Base-by-base conservation (phyloP, 2,797 vertebrate genomes). In the Liparis tanakae region DNA sequence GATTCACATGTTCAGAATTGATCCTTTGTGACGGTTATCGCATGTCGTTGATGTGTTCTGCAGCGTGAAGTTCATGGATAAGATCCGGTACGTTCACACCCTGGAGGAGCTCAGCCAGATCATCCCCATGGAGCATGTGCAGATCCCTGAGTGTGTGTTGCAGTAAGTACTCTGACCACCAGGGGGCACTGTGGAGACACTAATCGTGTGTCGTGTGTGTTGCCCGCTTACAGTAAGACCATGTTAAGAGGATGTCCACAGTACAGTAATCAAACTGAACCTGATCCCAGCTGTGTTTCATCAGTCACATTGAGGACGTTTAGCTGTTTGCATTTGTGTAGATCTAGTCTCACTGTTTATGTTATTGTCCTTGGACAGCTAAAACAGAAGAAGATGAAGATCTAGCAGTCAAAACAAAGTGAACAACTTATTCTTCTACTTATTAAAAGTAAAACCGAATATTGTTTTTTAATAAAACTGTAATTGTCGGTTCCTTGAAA, bases 1-100 rank as follows among this genome's bases (percentile, higher is more conserved):
- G 44, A 15, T 1, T 1, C 4, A 6, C 1, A 6, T 50, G 57
- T 48, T 51, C 14, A 41, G 12, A 57, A 20, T 15, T 5, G 12
- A 39, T 43, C 2, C 6, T 53, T 13, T 55, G 37, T 58, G 25
- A 61, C 14, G 61, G 1, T 56, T 14, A 51, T n/a, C n/a, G 4
- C 54, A 59, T 51, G 10, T 53, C 71, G 7, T 50, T 68, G 5
- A 15, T 63, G 25, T 64, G 65, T 53, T 61, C 1, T 65, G 6
- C 91, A 99, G 98, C 30, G 96, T 98, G 85, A 99, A 99, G 89
- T 99, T 99, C 70, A 94, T 98, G 95, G 97, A 92, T 59, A 99
- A 99, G 93, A 96, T 99, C 87, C 96, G 97, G 15, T 99, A 99
- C 0, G 95, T 98, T 44, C 96, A 99, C 79, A 98, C 94, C 64